Evolutionary conservation across 2,888 invertebrate species (phyloP).

Genomic region (Harmothoe impar): DNA sequence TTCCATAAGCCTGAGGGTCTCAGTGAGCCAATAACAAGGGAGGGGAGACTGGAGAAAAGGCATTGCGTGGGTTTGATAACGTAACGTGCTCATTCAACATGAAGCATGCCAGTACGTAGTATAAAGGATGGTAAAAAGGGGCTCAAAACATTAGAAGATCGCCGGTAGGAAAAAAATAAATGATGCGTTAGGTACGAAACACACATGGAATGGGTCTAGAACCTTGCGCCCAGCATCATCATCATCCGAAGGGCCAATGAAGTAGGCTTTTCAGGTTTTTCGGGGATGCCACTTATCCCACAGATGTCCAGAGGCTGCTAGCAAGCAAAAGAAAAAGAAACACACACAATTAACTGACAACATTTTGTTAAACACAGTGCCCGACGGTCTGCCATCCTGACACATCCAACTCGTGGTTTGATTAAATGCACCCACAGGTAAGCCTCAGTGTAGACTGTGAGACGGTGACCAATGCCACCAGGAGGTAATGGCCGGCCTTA

Average conservation of each 20-base stretch:
- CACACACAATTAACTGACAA: not conserved
- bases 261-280: not conserved
- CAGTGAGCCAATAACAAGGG: not conserved
- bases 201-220: not conserved
- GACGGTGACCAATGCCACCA: not conserved
- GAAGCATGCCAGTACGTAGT: slow-evolving; percentile 25
- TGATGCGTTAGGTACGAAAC: not conserved
- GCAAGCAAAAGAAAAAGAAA: not conserved
- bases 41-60: slow-evolving; percentile 19
- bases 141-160: not conserved
- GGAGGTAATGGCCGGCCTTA: not conserved
- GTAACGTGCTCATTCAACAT: slow-evolving; percentile 34
- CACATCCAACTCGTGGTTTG: slow-evolving; percentile 34
- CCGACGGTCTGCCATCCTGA: not conserved
- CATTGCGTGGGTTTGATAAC: slow-evolving; percentile 12
- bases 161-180: not conserved
- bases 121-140: not conserved
- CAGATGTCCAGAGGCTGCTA: not conserved
- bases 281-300: not conserved
- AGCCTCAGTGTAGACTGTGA: not conserved
- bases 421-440: slow-evolving; percentile 33
- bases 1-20: slow-evolving; percentile 12
- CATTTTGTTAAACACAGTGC: not conserved
- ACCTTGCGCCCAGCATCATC: not conserved
- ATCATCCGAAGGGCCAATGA: not conserved